Evolutionary conservation across 2,888 invertebrate genomes (phyloP).

Genomic region (Pemphredon lugubris): DNA sequence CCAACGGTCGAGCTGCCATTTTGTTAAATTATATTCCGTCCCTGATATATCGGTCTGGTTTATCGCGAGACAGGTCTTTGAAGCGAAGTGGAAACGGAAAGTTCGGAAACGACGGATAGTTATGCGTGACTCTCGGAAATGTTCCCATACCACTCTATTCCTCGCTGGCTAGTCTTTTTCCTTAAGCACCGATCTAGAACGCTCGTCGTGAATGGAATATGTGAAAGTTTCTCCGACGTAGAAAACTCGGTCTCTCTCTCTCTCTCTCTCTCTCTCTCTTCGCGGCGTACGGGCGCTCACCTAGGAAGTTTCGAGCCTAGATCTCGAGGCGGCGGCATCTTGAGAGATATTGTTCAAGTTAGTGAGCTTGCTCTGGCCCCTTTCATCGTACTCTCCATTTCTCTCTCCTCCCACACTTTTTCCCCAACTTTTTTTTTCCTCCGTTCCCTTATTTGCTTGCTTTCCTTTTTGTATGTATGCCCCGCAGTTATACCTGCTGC

Average conservation of each 20-base stretch:
- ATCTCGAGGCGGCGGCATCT: conserved; percentile 64
- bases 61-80: background rate
- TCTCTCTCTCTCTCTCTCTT: too few relatives aligned
- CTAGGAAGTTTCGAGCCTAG: conserved; percentile 67
- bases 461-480: conserved; percentile 45
- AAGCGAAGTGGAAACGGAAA: conserved; percentile 19
- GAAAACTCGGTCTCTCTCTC: conserved; percentile 57
- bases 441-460: conserved; percentile 43
- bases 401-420: conserved; percentile 12
- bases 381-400: conserved; percentile 48
- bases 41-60: background rate
- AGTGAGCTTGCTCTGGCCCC: conserved; percentile 53
- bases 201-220: conserved; percentile 55
- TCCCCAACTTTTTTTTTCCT: conserved; percentile 30
- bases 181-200: conserved; percentile 51
- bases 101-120: conserved; percentile 26
- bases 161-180: conserved; percentile 22
- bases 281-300: conserved; percentile 13
- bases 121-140: conserved; percentile 19
- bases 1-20: too few relatives aligned
- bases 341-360: conserved; percentile 72
- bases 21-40: background rate
- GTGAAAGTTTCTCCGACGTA: conserved; percentile 59
- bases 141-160: background rate
- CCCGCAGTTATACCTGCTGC: conserved; percentile 55